These are phyloP conservation scores for Triops longicaudatus DNA, from an alignment of 1,140 invertebrate species.

Conservation along the genomic window DNA sequence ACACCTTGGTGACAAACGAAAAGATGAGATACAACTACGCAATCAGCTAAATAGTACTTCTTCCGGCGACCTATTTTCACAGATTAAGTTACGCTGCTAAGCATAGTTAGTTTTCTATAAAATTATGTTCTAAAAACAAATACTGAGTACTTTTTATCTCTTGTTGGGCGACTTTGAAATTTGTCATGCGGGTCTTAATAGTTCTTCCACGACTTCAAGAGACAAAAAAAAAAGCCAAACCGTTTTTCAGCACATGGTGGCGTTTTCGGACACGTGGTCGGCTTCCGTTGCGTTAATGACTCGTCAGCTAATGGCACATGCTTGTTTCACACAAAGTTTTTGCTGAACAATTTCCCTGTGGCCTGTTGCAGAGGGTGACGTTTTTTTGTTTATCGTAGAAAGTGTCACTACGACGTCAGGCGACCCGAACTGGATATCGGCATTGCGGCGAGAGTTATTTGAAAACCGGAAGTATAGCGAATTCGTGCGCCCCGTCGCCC, in stretches of 20 bases:
- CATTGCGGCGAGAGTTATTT: slow-evolving; percentile 18
- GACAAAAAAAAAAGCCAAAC: background rate
- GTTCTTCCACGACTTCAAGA: background rate
- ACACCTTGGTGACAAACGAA: too few relatives aligned
- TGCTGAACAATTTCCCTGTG: background rate
- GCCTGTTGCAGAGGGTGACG: background rate
- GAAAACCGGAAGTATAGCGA: slow-evolving; percentile 22
- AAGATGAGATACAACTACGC: too few relatives aligned
- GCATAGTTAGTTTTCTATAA: too few relatives aligned
- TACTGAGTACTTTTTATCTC: too few relatives aligned
- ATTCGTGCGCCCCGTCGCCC: slow-evolving; percentile 17
- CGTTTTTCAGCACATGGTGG: background rate
- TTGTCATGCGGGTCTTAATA: background rate
- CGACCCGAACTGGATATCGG: slow-evolving; percentile 16
- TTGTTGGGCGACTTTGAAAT: background rate
- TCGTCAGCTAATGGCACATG: slow-evolving; percentile 14
- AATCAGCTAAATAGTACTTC: too few relatives aligned
- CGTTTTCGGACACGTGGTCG: background rate
- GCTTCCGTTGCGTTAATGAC: background rate
- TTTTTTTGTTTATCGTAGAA: background rate
- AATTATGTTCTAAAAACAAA: too few relatives aligned
- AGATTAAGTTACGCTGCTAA: too few relatives aligned
- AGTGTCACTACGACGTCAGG: background rate
- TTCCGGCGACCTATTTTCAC: too few relatives aligned
- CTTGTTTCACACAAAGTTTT: background rate